Evolutionary conservation across 1,140 invertebrate species (phyloP), one percentile per base, ranked within the genome.

Genomic region (Diabrotica virgifera): DNA sequence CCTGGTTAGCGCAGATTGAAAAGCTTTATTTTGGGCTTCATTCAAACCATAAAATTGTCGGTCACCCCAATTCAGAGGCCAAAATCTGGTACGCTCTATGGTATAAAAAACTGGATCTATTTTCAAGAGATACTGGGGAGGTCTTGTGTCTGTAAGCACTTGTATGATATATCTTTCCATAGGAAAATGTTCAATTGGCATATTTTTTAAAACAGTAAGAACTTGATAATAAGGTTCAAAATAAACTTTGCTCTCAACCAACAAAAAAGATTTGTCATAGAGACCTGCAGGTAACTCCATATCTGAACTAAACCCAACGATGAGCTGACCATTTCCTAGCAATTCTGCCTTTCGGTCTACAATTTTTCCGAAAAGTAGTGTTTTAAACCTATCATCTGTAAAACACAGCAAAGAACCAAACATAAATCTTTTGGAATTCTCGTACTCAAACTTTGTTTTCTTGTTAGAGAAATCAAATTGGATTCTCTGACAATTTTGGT

Each of bases 391-490:
- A 72, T 90, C 85, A 8, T 69, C 78, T 0, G 89, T 89, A 36
- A 94, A 83, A 65, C 89, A 85, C 0, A 94, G 69, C n/a, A 94
- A 77, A 0, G 89, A 87, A 0, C 91, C 91, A 77, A 79, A 86
- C 73, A 92, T 83, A 36, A 94, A 83, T 56, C 86, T 78, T 73
- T 86, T 86, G 0, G 82, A 81, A 40, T 76, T 69, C 57, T 77
- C 76, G 72, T 74, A 79, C 7, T 69, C 71, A 8, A 76, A 71
- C 56, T 12, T 53, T 50, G 51, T 66, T 38, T 65, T 70, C 62
- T 67, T 72, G 11, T 65, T 66, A 35, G 13, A 64, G 36, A 66
- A 69, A 36, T 67, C 62, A 46, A 73, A 74, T 12, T 70, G 51
- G 5, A 75, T 13, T 63, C 62, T 60, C 37, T 70, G 60, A 46